Evolutionary conservation across 2,797 vertebrate species (phyloP), one percentile per base, ranked within the genome.

Genomic region (Sebastes steindachneri): DNA sequence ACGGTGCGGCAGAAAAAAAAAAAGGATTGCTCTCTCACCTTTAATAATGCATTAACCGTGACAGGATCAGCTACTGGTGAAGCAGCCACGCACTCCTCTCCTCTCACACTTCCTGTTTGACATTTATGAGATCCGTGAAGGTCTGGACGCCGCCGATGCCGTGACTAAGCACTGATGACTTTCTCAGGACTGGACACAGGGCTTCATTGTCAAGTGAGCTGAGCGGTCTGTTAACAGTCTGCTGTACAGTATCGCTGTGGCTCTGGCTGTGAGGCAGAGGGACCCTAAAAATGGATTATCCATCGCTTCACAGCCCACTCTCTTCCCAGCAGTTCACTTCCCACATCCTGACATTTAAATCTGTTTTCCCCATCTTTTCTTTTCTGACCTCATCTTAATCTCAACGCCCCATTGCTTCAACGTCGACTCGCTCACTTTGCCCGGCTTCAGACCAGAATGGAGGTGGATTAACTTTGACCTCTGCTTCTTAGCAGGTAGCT

Each of bases 11-110:
- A 37, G 33, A 23, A 23, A 23, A 23, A 23, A 23, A 72, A 70
- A 82, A 48, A 60, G 37, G 80, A 72, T 65, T 33, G 62, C 68
- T 80, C 77, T 26, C 68, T 75, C 66, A 66, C 66, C 64, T 89
- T 92, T 82, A 90, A 92, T 91, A 90, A 93, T 93, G 79, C 37
- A 92, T 86, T 15, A 79, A 62, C 72, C 2, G 14, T 23, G 84
- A 83, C 75, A 55, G 84, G 73, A 84, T 87, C 75, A 26, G 80
- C 80, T 86, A 62, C 88, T 68, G 60, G 79, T 86, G 59, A 84
- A 83, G 78, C 66, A 76, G 78, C 68, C 76, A 41, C 45, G 19
- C 77, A 17, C 71, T 68, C 37, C 68, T 51, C 71, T 68, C 37
- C 68, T 51, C 80, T 82, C 58, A 58, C 77, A 74, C 83, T 55